phyloP scores from a whole-genome alignment of 2,888 invertebrate species.

The Noctua fimbriata region DNA sequence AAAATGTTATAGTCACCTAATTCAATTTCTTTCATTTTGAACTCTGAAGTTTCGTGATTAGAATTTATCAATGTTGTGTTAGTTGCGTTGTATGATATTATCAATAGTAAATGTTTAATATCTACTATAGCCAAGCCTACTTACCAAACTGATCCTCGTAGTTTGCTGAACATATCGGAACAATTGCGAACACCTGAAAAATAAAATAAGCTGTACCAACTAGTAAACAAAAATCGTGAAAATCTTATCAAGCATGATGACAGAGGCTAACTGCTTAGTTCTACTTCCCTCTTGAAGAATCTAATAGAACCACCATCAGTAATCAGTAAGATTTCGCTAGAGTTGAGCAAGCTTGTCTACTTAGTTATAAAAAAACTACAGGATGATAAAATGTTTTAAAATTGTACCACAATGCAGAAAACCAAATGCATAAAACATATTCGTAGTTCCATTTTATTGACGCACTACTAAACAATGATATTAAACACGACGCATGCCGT shows the following conservation, averaged over 20 bases:
- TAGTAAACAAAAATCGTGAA: background rate
- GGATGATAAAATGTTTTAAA: background rate
- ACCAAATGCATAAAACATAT: constrained; percentile 5
- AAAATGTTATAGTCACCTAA: constrained; percentile 39
- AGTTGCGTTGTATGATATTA: background rate
- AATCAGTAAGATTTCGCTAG: background rate
- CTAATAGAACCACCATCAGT: background rate
- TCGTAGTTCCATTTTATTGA: constrained; percentile 29
- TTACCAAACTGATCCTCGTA: constrained; percentile 49
- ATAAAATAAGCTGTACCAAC: background rate
- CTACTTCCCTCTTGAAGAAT: background rate
- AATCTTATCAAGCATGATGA: background rate
- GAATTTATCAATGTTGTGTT: background rate
- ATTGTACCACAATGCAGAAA: constrained; percentile 39
- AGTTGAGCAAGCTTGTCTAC: background rate
- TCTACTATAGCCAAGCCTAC: background rate
- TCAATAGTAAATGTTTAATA: background rate
- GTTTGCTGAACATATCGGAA: constrained; percentile 10
- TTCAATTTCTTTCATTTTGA: constrained; percentile 52
- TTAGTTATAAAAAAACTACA: background rate
- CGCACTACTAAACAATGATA: constrained; percentile 5
- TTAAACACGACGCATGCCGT: background rate
- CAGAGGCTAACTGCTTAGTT: background rate
- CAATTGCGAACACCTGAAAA: constrained; percentile 31
- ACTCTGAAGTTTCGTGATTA: constrained; percentile 14